Percentiles rank a stretch among this genome's conserved stretches.
These are phyloP conservation scores for Lamellibrachia luymesi DNA, from an alignment of 1,140 invertebrate genomes.

Conservation along the genomic window DNA sequence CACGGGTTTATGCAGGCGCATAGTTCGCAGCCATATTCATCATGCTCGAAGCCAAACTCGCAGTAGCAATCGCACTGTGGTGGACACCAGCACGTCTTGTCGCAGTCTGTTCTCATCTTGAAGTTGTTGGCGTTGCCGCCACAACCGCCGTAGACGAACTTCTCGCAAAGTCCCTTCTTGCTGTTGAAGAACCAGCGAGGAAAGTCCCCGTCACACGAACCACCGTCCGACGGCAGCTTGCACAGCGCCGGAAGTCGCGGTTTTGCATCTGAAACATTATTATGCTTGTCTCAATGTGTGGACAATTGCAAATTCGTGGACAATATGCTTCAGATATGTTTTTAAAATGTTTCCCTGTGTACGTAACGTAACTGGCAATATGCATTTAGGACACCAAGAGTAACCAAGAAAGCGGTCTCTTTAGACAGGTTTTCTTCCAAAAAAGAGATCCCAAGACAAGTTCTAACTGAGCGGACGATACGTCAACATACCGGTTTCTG, in stretches of 20 bases:
- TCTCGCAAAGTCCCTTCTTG: constrained; percentile 53
- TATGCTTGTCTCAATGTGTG: no score
- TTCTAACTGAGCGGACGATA: background rate
- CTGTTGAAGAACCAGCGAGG: constrained; percentile 53
- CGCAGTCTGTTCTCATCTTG: constrained; percentile 54
- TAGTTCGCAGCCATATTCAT: background rate
- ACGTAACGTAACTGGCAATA: no score
- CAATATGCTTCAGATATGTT: no score
- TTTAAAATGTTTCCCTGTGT: no score
- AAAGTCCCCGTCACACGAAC: background rate
- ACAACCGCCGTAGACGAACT: constrained; percentile 64
- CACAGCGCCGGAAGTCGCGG: background rate
- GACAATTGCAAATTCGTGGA: no score
- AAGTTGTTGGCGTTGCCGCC: constrained; percentile 63
- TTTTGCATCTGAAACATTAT: background rate
- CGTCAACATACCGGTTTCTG: background rate
- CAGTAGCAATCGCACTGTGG: constrained; percentile 38
- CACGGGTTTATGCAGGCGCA: background rate
- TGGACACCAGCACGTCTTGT: constrained; percentile 60
- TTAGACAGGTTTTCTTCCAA: no score
- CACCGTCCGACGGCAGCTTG: background rate
- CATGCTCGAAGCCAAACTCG: background rate
- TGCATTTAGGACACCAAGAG: no score
- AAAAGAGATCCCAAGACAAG: no score
- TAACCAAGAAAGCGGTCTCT: no score